Evolutionary conservation across 2,797 vertebrate genomes (phyloP), one percentile per base, ranked within the genome.

Genomic region (Cichlasoma orientale): DNA sequence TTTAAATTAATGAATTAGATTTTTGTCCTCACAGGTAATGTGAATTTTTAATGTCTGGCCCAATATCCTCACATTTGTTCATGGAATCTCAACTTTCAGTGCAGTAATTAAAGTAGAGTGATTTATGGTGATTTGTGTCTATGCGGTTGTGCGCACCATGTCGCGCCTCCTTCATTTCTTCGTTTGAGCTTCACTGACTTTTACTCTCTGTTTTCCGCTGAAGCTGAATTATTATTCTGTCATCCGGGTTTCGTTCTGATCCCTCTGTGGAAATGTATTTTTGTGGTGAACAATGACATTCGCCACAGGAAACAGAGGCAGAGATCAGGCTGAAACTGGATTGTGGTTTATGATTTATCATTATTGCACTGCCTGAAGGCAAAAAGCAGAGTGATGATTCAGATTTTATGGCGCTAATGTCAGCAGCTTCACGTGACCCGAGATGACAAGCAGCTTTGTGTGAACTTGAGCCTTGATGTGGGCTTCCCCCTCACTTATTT

Each of bases 321-420:
- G 13, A 14, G 47, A 50, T 76, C 73, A 53, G 21, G n/a, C 44
- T 70, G 56, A 69, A 47, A 19, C 31, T 14, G 3, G 18, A 23
- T 7, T 10, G 79, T 53, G 23, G n/a, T 58, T 33, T 16, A 11
- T 72, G 80, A 59, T 75, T 82, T 29, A 5, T 72, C 44, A 13
- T 59, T 9, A 57, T 56, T 31, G 5, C n/a, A 16, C 4, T 0
- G 4, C 3, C 31, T 66, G 1, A 14, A 27, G 27, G 73, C 36
- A 11, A 19, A 68, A 68, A 68, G 25, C 16, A 57, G 13, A n/a
- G 13, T 3, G 41, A 38, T 82, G 77, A 85, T 27, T 82, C 79
- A 52, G 10, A 13, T 52, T 68, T 68, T 31, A 68, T 68, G 44
- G 44, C 3, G 11, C 63, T n/a, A 14, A n/a, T 0, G 1, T 68